Evolutionary conservation across 2,888 invertebrate genomes (phyloP).

Genomic region (Orthosia cruda): DNA sequence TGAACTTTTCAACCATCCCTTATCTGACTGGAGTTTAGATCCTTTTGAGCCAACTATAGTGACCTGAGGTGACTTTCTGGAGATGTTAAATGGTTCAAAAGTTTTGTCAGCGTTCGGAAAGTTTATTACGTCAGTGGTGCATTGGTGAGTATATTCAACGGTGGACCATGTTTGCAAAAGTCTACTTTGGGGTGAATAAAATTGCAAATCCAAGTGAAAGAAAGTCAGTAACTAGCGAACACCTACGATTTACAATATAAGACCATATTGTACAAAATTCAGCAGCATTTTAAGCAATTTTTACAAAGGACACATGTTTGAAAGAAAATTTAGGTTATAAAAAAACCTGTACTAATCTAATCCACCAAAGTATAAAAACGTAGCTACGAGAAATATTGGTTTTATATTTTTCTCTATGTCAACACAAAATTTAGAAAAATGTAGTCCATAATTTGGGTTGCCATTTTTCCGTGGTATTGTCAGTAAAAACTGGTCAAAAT

Average conservation of each 20-base stretch:
- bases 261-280: too few species aligned
- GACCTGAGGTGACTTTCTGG: constrained; percentile 28
- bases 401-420: neutral
- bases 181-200: too few species aligned
- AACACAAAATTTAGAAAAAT: constrained; percentile 6
- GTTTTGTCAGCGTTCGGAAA: constrained; percentile 17
- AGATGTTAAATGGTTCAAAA: constrained; percentile 12
- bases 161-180: neutral
- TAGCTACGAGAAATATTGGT: neutral
- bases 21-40: constrained; percentile 38
- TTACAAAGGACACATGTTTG: too few species aligned
- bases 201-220: too few species aligned
- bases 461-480: constrained; percentile 9
- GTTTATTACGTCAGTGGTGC: neutral
- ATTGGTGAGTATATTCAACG: neutral
- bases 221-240: too few species aligned
- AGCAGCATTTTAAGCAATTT: too few species aligned
- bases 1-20: constrained; percentile 19
- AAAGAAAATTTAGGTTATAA: neutral
- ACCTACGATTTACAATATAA: too few species aligned
- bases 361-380: neutral
- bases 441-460: constrained; percentile 8
- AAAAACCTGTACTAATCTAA: neutral
- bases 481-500: constrained; percentile 27
- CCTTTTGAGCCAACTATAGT: constrained; percentile 34